Percentiles rank a stretch among this genome's conserved stretches.
Evolutionary conservation across 2,888 invertebrate genomes (phyloP).

Genomic region (Dorcus parallelipipedus): DNA sequence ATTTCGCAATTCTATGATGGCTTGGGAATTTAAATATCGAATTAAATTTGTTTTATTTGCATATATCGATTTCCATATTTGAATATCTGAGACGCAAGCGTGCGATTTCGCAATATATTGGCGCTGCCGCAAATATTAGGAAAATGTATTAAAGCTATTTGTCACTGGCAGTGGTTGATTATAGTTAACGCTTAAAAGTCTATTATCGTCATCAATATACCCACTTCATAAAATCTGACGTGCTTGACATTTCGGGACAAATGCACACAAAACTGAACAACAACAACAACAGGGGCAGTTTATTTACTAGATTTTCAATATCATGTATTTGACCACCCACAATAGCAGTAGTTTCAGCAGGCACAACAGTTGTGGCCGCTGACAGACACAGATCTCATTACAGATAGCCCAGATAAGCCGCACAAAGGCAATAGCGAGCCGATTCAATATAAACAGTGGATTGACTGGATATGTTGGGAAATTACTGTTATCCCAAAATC

Average conservation of each 20-base stretch:
- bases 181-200: too few species aligned
- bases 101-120: too few species aligned
- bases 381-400: slow-evolving; percentile 49
- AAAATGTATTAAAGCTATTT: too few species aligned
- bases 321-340: slow-evolving; percentile 22
- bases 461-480: slow-evolving; percentile 35
- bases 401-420: slow-evolving; percentile 49
- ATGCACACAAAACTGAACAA: slow-evolving; percentile 4
- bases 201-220: background rate
- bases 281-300: slow-evolving; percentile 14
- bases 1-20: slow-evolving; percentile 25
- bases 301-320: slow-evolving; percentile 24
- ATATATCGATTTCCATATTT: slow-evolving; percentile 7
- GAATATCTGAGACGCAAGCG: background rate
- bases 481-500: slow-evolving; percentile 45
- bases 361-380: slow-evolving; percentile 33
- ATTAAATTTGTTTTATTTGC: slow-evolving; percentile 15
- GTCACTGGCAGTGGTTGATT: too few species aligned
- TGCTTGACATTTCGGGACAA: slow-evolving; percentile 19
- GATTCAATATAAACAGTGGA: slow-evolving; percentile 49
- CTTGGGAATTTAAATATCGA: slow-evolving; percentile 19
- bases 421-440: slow-evolving; percentile 47
- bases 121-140: too few species aligned
- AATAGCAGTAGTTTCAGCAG: slow-evolving; percentile 18
- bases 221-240: slow-evolving; percentile 19